These are phyloP conservation scores for Tenualosa ilisha DNA, from an alignment of 2,797 vertebrate species.

Conservation along the genomic window DNA sequence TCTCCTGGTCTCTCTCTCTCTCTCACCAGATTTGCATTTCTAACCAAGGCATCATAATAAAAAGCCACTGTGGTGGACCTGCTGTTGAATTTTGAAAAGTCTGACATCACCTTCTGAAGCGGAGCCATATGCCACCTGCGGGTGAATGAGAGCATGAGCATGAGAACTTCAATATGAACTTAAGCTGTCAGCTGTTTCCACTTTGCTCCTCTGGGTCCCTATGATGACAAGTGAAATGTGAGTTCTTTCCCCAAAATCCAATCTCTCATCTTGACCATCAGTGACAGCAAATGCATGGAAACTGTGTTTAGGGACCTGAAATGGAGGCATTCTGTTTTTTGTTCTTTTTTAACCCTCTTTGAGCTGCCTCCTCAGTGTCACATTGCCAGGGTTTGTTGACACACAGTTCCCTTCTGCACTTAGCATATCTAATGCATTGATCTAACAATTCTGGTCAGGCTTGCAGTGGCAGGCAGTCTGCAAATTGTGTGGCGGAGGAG, in stretches of 20 bases:
- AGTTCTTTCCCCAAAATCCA: background rate
- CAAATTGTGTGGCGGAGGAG: background rate
- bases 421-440: background rate
- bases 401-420: background rate
- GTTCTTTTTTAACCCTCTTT: background rate
- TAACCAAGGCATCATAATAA: background rate
- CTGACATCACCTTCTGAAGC: background rate
- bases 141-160: background rate
- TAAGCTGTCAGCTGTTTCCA: background rate
- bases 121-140: background rate
- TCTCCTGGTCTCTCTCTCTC: background rate
- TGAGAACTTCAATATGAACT: background rate
- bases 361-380: background rate
- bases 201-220: background rate
- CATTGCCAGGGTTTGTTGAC: background rate
- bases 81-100: background rate
- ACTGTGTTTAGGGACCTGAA: background rate
- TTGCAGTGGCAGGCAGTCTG: background rate
- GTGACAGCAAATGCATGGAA: background rate
- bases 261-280: constrained; percentile 14
- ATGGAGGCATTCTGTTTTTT: background rate
- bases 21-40: background rate
- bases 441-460: background rate
- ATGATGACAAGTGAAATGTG: background rate
- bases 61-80: background rate